Evolutionary conservation across 1,140 invertebrate genomes (phyloP), one percentile per base, ranked within the genome.

Genomic region (Saxidomus purpurata): DNA sequence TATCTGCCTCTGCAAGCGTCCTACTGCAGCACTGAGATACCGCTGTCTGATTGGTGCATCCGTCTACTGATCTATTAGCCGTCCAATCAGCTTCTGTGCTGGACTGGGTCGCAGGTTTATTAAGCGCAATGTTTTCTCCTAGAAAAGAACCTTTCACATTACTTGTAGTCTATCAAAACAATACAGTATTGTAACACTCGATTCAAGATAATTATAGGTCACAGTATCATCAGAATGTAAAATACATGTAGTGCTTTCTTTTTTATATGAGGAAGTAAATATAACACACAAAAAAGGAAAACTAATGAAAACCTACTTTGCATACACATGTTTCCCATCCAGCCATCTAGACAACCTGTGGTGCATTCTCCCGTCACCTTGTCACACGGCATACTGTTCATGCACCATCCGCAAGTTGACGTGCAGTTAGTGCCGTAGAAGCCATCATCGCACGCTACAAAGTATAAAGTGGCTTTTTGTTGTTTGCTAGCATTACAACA

Each of bases 381-480:
- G 49, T 87, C 38, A 34, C 86, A 87, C 11, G 86, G 25, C 17
- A 34, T 34, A 17, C 34, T 47, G 76, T 34, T 47, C 25, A 13
- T 59, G 67, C 86, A 87, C 11, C 31, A 36, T 40, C 86, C 86
- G 38, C 86, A 87, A 19, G 15, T 25, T 22, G 28, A n/a, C 11
- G 43, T 1, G 28, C 86, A 87, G 15, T 63, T 80, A 9, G 15
- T 61, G 8, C 86, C 86, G 59, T 87, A 87, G 0, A 22, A 79
- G 11, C 86, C 86, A 63, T 87, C 59, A 22, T 80, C 86, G 67
- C 86, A 87, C 8, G 59, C 86, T 87, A 59, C 0, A 80, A 77
- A 34, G 13, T n/a, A 25, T 9, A 80, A 43, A 69, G 6, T n/a
- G n/a, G n/a, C n/a, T n/a, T n/a, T n/a, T n/a, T n/a, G n/a, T n/a